These are phyloP conservation scores for Eremobia ochroleuca DNA, from an alignment of 2,888 invertebrate species.

Conservation along the genomic window DNA sequence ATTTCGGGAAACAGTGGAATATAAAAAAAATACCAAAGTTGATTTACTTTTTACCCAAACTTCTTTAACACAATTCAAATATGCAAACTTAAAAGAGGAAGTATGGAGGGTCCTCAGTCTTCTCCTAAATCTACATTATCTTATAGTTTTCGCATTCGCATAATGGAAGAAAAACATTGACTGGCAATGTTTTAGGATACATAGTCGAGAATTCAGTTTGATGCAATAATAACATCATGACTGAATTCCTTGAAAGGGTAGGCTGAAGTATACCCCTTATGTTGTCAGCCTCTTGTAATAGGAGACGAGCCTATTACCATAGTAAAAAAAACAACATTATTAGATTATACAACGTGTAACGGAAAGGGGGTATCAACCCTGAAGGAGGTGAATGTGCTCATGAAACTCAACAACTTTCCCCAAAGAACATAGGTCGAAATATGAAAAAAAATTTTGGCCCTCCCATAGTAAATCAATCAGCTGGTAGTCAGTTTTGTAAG, in stretches of 20 bases:
- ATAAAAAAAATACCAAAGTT: not conserved
- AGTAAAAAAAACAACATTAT: too few relatives aligned
- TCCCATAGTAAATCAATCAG: too few relatives aligned
- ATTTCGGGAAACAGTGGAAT: too few relatives aligned
- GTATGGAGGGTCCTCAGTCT: constrained; percentile 8
- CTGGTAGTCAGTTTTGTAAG: too few relatives aligned
- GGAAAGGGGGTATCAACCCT: too few relatives aligned
- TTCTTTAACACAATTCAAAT: constrained; percentile 27
- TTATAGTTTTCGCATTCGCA: constrained; percentile 30
- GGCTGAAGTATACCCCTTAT: not conserved
- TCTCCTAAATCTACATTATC: constrained; percentile 47
- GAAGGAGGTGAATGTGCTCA: too few relatives aligned
- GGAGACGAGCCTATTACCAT: too few relatives aligned
- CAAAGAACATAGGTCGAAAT: too few relatives aligned
- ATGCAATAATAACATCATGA: not conserved
- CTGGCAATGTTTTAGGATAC: constrained; percentile 1
- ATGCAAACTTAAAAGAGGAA: constrained; percentile 43
- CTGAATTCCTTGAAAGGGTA: not conserved
- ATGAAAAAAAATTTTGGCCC: too few relatives aligned
- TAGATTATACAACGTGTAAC: too few relatives aligned
- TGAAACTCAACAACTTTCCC: too few relatives aligned
- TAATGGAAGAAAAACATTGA: constrained; percentile 49
- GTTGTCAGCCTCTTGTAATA: not conserved
- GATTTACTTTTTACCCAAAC: not conserved
- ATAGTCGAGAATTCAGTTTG: not conserved